Conservation (phyloP, 2,888 invertebrate species). For the Amphipoea lucens region DNA sequence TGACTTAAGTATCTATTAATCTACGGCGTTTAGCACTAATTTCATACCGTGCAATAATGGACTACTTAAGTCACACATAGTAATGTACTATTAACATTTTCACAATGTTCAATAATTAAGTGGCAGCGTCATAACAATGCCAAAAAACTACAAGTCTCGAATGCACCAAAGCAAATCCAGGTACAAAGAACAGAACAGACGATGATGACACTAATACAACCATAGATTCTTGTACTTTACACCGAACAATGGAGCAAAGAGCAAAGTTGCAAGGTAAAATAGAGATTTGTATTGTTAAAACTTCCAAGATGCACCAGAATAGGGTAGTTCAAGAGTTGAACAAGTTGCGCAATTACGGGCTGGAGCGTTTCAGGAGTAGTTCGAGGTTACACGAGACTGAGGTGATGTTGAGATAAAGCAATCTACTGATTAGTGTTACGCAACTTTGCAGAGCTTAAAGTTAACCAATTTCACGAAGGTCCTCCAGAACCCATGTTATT, state of each 20-base stretch:
- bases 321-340: conserved; percentile 51
- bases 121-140: neutral
- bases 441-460: conserved; percentile 16
- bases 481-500: neutral
- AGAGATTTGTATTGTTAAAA: conserved; percentile 67
- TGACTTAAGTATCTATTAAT: neutral
- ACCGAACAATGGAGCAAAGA: conserved; percentile 53
- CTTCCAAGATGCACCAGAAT: conserved; percentile 61
- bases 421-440: conserved; percentile 36
- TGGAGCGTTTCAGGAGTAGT: conserved; percentile 38
- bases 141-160: neutral
- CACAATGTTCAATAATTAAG: too few relatives aligned
- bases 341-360: conserved; percentile 54
- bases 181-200: conserved; percentile 43
- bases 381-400: conserved; percentile 38
- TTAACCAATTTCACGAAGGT: conserved; percentile 26
- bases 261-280: conserved; percentile 61
- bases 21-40: neutral
- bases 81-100: neutral
- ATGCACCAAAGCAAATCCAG: conserved; percentile 7
- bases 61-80: neutral
- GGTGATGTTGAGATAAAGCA: conserved; percentile 40
- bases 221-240: conserved; percentile 58
- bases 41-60: neutral
- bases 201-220: conserved; percentile 49